Evolutionary conservation across 2,888 invertebrate genomes (phyloP), one percentile per base, ranked within the genome.

Genomic region (Lomographa bimaculata): DNA sequence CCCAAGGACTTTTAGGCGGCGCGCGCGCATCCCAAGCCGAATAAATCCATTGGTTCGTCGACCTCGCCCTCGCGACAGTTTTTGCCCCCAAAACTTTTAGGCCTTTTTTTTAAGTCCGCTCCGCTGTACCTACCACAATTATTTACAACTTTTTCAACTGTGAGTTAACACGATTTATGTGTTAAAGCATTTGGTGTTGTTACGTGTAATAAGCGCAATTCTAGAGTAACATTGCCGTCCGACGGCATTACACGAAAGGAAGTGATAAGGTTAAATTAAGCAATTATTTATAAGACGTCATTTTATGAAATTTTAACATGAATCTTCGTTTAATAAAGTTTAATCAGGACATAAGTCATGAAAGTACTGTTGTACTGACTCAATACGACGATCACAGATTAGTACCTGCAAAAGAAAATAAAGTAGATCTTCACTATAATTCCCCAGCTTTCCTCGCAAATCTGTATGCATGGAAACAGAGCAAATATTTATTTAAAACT

Each of bases 91-190:
- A 63, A 69, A 67, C 70, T 79, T n/a, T 82, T 81, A 79, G 75
- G 72, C 67, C 70, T 79, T 75, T 57, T 64, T 68, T 68, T 68
- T 68, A 59, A 57, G 48, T 19, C 43, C 29, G 20, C 51, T 62
- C 66, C 64, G 62, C 66, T 64, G 65, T 64, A 60, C 57, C 60
- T 72, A 67, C 75, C 72, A 73, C 84, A 85, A 86, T 86, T 84
- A 86, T 84, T 86, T 80, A 72, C 65, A 71, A 81, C 73, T 85
- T 84, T 85, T 86, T 84, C 74, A 74, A 60, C 43, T 59, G 66
- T 66, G 69, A 72, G 64, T 78, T 75, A 47, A 47, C 73, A 71
- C 72, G 67, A 68, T 71, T 74, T 77, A 76, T 76, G 71, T 71
- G 70, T 74, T 71, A 71, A 78, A 77, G 66, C 65, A 60, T 68